phyloP scores from a whole-genome alignment of 2,888 invertebrate species.

The Xestia rhomboidea region DNA sequence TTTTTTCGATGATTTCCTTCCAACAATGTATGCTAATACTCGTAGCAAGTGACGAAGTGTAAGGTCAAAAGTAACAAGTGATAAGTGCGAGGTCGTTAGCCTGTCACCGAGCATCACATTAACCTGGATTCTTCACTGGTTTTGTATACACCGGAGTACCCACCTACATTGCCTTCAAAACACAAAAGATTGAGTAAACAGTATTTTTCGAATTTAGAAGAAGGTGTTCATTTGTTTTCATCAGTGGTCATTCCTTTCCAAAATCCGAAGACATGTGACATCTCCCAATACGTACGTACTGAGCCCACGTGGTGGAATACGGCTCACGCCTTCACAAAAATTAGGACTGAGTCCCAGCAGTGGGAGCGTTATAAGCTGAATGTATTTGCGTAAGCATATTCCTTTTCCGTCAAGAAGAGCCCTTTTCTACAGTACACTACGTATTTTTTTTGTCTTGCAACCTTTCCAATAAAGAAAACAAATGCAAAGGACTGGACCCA shows the following conservation, averaged over 20 bases:
- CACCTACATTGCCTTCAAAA: conserved; percentile 2
- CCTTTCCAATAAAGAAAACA: neutral
- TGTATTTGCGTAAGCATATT: neutral
- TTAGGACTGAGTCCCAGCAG: neutral
- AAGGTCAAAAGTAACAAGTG: conserved; percentile 53
- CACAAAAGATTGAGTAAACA: conserved; percentile 3
- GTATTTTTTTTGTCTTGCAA: too few species aligned
- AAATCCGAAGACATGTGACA: neutral
- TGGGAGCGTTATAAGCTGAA: neutral
- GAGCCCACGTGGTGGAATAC: neutral
- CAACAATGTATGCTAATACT: conserved; percentile 31
- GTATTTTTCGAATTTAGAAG: conserved; percentile 11
- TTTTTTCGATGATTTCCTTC: neutral
- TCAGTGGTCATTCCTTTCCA: too few species aligned
- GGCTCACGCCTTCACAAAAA: neutral
- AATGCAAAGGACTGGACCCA: neutral
- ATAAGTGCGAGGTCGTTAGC: conserved; percentile 39
- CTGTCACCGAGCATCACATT: conserved; percentile 42
- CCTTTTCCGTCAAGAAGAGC: neutral
- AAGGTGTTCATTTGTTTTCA: neutral
- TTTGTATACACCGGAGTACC: neutral
- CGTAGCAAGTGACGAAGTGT: conserved; percentile 23
- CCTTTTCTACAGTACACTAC: neutral
- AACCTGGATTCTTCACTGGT: conserved; percentile 39
- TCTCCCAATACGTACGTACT: neutral